A percentile compares a stretch with the other conserved stretches of the same genome.
phyloP scores from a whole-genome alignment of 2,888 invertebrate genomes.

The Oxystoma pomonae region DNA sequence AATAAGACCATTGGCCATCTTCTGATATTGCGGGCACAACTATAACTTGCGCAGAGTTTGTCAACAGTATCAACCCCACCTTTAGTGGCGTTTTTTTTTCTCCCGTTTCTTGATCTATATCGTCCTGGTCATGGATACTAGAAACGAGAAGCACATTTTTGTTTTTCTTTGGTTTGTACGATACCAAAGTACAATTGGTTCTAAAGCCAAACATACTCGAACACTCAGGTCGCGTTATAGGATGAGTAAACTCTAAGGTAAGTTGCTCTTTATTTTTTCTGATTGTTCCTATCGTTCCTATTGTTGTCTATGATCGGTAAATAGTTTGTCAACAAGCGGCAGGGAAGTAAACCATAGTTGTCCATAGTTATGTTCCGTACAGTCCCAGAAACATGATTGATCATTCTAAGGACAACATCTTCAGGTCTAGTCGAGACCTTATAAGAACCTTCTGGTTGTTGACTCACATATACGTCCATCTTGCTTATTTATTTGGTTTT shows the following conservation, averaged over 20 bases:
- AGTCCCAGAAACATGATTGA: slow-evolving; percentile 22
- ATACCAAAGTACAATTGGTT: slow-evolving; percentile 22
- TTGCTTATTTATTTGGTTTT: slow-evolving; percentile 35
- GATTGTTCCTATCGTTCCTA: slow-evolving; percentile 5
- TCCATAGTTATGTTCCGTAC: slow-evolving; percentile 35
- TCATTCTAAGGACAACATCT: slow-evolving; percentile 22
- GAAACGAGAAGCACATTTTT: slow-evolving; percentile 28
- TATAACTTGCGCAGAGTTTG: slow-evolving; percentile 33
- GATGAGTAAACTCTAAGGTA: not conserved
- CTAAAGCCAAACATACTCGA: slow-evolving; percentile 19
- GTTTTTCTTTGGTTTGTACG: slow-evolving; percentile 20
- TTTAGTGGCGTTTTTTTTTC: slow-evolving; percentile 26
- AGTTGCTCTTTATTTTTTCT: slow-evolving; percentile 5
- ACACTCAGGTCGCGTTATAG: slow-evolving; percentile 10
- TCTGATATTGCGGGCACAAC: slow-evolving; percentile 29
- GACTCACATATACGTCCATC: slow-evolving; percentile 32
- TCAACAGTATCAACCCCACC: slow-evolving; percentile 35
- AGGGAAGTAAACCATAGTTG: slow-evolving; percentile 32
- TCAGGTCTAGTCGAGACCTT: slow-evolving; percentile 5
- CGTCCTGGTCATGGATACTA: slow-evolving; percentile 17
- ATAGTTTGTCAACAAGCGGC: slow-evolving; percentile 16
- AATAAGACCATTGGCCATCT: slow-evolving; percentile 35
- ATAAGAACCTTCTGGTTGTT: slow-evolving; percentile 32
- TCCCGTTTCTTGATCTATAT: slow-evolving; percentile 14
- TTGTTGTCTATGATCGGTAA: not conserved